Evolutionary conservation across 64 coral and sea anemone species (phyloP), one percentile per base, ranked within the genome.

Genomic region (Acropora tenuis): DNA sequence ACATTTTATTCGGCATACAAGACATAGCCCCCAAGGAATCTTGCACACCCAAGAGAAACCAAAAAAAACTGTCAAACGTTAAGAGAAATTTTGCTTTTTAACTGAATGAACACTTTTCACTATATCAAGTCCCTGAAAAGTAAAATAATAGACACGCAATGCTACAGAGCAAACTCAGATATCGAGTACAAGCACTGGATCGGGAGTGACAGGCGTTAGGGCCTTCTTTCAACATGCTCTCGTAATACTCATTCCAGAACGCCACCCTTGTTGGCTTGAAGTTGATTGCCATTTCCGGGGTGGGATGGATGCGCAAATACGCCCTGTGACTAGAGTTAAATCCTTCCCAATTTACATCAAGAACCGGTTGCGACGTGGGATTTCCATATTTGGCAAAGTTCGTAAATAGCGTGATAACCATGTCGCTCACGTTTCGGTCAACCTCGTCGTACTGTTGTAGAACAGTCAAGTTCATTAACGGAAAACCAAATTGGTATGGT

Each of bases 231-330:
- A 83, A 48, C 80, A 83, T 83, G 1, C 53, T 90, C 41, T 76
- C 88, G 41, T 93, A 96, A 77, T 90, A 96, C 50, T 80, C 60
- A 69, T 96, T 96, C 95, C 95, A 96, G 57, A 92, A 92, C 1
- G 83, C 90, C 41, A 92, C 49, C 16, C 57, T 92, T 1, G 59
- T 86, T 69, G 61, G 53, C 43, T 61, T 52, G 84, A 86, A 92
- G 44, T 92, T 92, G n/a, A 47, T 15, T 4, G 59, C 72, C 60
- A 92, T 92, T 78, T 79, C 16, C 4, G 83, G 91, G 3, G 79
- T 43, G 8, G 83, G 19, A 20, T 84, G 76, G 55, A 93, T 87
- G 8, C 77, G 76, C 48, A 93, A 4, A 47, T 93, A 93, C 0
- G 48, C 82, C 67, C 8, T 76, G 79, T 83, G 78, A 8, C 43